Evolutionary conservation across 2,113 vertebrate genomes (phyloP).

Genomic region (Hoplias malabaricus): DNA sequence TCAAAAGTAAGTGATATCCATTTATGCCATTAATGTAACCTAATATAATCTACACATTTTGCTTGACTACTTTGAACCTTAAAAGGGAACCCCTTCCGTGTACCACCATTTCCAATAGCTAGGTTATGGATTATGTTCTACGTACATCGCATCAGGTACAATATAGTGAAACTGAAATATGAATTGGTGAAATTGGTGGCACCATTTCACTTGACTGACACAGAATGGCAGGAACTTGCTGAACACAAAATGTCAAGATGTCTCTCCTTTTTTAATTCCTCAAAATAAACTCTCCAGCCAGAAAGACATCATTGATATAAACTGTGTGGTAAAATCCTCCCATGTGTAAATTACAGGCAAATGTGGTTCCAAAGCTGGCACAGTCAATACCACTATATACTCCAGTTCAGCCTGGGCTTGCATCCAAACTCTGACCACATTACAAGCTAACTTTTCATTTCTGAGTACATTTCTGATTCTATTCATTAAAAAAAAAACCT

Average conservation of each 20-base stretch:
- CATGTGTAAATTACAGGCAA: constrained; percentile 17
- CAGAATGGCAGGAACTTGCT: neutral
- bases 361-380: constrained; percentile 15
- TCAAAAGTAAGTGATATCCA: neutral
- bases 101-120: no score
- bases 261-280: neutral
- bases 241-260: neutral
- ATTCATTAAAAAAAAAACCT: neutral
- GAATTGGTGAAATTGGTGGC: no score
- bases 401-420: constrained; percentile 41
- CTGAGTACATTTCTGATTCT: constrained; percentile 10
- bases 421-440: constrained; percentile 45
- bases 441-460: constrained; percentile 26
- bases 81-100: no score
- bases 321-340: neutral
- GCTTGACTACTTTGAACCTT: neutral
- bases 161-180: neutral
- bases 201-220: no score
- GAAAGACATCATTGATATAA: neutral
- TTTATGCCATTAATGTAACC: neutral
- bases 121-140: no score
- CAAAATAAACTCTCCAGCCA: neutral
- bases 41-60: neutral
- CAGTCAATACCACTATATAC: constrained; percentile 26
- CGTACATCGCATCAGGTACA: no score